phyloP scores from a whole-genome alignment of 2,888 invertebrate species.

The Orthosia gothica region DNA sequence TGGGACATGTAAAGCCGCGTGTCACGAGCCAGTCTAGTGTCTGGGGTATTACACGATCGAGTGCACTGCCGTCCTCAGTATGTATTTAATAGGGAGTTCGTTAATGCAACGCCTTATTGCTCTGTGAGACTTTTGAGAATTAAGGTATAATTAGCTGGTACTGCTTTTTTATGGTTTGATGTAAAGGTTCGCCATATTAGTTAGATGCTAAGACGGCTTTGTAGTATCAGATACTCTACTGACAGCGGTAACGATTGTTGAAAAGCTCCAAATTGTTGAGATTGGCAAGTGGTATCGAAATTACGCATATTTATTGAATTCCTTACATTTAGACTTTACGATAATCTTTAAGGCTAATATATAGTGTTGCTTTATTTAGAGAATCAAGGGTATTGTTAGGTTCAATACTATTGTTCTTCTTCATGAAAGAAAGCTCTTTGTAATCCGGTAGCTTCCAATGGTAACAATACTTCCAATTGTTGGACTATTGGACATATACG shows the following conservation, averaged over 20 bases:
- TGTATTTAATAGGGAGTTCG: slow-evolving; percentile 51
- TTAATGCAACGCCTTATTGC: slow-evolving; percentile 25
- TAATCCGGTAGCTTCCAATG: neutral
- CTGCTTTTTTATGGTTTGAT: neutral
- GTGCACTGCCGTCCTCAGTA: slow-evolving; percentile 53
- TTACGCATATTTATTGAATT: neutral
- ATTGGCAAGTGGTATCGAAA: neutral
- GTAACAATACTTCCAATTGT: neutral
- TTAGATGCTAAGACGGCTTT: neutral
- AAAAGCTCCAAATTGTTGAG: too few species aligned
- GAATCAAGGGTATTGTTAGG: neutral
- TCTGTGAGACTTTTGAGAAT: neutral
- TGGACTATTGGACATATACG: neutral
- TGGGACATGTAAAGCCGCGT: slow-evolving; percentile 72
- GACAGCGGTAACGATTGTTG: too few species aligned
- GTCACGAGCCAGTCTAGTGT: slow-evolving; percentile 68
- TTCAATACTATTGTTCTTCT: neutral
- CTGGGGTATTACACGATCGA: slow-evolving; percentile 68
- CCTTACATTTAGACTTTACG: neutral
- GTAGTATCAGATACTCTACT: too few species aligned
- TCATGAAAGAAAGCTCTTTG: neutral
- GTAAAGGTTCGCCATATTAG: neutral
- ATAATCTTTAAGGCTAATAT: neutral
- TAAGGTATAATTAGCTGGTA: slow-evolving; percentile 9
- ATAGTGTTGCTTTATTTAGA: neutral